These are phyloP conservation scores for Myiozetetes cayanensis DNA, from an alignment of 2,113 vertebrate genomes.

Conservation along the genomic window DNA sequence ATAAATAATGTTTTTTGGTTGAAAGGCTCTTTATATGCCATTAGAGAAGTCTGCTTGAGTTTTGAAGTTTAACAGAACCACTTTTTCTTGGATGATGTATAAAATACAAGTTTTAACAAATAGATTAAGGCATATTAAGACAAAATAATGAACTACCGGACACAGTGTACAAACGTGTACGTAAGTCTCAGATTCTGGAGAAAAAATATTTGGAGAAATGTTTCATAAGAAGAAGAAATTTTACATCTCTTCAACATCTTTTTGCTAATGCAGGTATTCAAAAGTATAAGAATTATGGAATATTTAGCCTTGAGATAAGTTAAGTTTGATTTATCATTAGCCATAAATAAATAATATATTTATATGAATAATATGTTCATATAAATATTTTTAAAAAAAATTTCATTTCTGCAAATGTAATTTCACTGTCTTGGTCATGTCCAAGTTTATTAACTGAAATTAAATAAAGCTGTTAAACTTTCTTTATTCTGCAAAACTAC, in stretches of 20 bases:
- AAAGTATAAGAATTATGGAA: background rate
- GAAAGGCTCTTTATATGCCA: background rate
- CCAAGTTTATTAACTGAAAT: background rate
- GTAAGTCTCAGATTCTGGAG: background rate
- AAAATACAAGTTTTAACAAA: background rate
- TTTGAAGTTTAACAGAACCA: background rate
- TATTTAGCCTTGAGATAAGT: background rate
- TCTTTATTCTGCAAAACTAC: background rate
- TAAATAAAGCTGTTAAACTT: background rate
- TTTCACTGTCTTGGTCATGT: background rate
- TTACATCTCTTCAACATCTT: background rate
- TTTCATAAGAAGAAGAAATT: background rate
- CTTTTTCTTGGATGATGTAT: background rate
- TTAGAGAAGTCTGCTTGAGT: background rate
- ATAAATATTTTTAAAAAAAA: background rate
- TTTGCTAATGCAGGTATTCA: background rate
- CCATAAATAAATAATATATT: background rate
- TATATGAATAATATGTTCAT: background rate
- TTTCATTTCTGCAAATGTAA: background rate
- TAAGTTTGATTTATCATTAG: background rate
- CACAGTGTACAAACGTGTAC: background rate
- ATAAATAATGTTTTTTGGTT: background rate
- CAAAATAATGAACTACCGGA: background rate
- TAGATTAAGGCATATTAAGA: background rate
- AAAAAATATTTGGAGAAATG: background rate